Percentiles rank a stretch among this genome's conserved stretches.
These are phyloP conservation scores for Onychostruthus taczanowskii DNA, from an alignment of 2,113 vertebrate genomes.

Conservation along the genomic window DNA sequence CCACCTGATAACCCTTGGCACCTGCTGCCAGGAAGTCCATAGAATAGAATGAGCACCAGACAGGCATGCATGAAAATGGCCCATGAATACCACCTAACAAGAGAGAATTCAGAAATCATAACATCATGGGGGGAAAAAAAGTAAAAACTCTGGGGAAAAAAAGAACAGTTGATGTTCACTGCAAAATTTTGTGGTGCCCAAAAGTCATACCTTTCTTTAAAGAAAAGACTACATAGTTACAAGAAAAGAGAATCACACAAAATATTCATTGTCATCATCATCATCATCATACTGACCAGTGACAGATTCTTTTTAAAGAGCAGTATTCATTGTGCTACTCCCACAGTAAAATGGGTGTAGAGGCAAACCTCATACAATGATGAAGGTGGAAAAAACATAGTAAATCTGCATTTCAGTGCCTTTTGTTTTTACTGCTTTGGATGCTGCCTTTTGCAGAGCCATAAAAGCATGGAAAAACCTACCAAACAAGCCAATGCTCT, in stretches of 20 bases:
- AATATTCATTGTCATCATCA: neutral
- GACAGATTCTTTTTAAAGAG: neutral
- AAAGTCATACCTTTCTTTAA: neutral
- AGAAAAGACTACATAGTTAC: neutral
- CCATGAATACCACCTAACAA: neutral
- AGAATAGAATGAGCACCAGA: neutral
- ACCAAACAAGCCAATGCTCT: neutral
- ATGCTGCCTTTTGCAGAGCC: neutral
- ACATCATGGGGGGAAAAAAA: neutral
- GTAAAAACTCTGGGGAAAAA: neutral
- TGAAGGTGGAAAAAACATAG: constrained; percentile 39
- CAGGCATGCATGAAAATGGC: neutral
- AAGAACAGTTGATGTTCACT: neutral
- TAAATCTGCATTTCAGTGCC: constrained; percentile 35
- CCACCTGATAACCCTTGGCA: neutral
- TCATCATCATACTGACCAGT: neutral
- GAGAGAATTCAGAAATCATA: neutral
- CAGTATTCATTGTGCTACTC: neutral
- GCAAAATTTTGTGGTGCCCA: neutral
- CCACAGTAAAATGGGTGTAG: constrained; percentile 28
- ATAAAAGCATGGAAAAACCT: constrained; percentile 58
- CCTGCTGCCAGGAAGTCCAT: neutral
- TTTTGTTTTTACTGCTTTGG: constrained; percentile 49
- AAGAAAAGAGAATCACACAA: neutral
- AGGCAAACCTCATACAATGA: constrained; percentile 25